These are phyloP conservation scores for Poecilia velifera DNA, from an alignment of 2,797 vertebrate species.

Conservation along the genomic window DNA sequence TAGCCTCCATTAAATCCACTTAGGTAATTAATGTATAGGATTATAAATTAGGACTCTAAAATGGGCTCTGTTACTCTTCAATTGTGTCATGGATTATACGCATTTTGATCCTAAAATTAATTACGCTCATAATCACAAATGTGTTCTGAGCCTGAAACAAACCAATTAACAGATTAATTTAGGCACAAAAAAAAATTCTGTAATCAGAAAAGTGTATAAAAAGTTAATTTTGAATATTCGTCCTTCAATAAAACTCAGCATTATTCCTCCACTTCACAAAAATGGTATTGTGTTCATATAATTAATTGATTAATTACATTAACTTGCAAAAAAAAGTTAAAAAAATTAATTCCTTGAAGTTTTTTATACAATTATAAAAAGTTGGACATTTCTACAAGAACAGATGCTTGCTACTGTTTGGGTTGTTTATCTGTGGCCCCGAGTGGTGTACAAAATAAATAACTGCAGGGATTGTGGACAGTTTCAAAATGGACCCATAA, in stretches of 20 bases:
- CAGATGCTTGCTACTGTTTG: not conserved
- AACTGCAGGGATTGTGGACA: too few relatives aligned
- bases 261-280: not conserved
- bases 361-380: not conserved
- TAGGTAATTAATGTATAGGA: slow-evolving; percentile 6
- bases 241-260: not conserved
- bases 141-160: not conserved
- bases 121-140: not conserved
- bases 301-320: not conserved
- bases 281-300: not conserved
- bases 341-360: not conserved
- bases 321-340: not conserved
- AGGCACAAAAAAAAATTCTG: not conserved
- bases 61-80: not conserved
- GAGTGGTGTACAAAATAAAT: too few relatives aligned
- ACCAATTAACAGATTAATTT: not conserved
- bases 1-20: slow-evolving; percentile 26
- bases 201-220: not conserved
- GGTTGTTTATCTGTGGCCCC: not conserved
- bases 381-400: not conserved
- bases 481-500: too few relatives aligned
- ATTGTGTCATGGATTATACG: not conserved
- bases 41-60: slow-evolving; percentile 4
- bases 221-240: not conserved
- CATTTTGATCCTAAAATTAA: not conserved